phyloP scores from a whole-genome alignment of 2,113 vertebrate species.

The Herpailurus yagouaroundi region DNA sequence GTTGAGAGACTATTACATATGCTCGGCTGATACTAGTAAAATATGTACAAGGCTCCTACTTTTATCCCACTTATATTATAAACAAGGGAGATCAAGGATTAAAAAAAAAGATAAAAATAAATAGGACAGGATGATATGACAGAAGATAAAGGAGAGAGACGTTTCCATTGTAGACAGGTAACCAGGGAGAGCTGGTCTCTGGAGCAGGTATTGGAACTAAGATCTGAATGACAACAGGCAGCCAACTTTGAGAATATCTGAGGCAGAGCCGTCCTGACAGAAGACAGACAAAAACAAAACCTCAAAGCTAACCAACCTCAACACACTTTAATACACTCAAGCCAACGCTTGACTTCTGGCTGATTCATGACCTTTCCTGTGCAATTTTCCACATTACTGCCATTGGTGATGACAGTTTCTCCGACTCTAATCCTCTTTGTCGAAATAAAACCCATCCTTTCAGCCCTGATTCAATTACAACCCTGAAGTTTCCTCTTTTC shows the following conservation, averaged over 20 bases:
- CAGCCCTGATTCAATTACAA: background rate
- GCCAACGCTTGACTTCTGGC: background rate
- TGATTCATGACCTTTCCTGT: background rate
- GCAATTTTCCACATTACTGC: background rate
- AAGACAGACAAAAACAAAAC: background rate
- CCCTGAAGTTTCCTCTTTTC: background rate
- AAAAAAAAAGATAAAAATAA: background rate
- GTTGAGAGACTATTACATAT: background rate
- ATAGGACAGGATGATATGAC: background rate
- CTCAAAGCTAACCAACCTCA: background rate
- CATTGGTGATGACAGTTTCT: background rate
- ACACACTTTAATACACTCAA: background rate
- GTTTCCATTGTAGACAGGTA: background rate
- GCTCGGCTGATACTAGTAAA: background rate
- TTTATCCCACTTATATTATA: background rate
- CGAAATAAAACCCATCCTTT: conserved; percentile 15
- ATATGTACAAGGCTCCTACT: background rate
- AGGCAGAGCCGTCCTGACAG: background rate
- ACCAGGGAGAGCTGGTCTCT: background rate
- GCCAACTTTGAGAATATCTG: background rate
- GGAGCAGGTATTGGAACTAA: background rate
- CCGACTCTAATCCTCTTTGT: background rate
- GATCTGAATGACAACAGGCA: background rate
- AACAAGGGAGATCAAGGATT: background rate
- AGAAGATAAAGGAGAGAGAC: background rate